Evolutionary conservation across 2,888 invertebrate genomes (phyloP), one percentile per base, ranked within the genome.

Genomic region (Panopea generosa): DNA sequence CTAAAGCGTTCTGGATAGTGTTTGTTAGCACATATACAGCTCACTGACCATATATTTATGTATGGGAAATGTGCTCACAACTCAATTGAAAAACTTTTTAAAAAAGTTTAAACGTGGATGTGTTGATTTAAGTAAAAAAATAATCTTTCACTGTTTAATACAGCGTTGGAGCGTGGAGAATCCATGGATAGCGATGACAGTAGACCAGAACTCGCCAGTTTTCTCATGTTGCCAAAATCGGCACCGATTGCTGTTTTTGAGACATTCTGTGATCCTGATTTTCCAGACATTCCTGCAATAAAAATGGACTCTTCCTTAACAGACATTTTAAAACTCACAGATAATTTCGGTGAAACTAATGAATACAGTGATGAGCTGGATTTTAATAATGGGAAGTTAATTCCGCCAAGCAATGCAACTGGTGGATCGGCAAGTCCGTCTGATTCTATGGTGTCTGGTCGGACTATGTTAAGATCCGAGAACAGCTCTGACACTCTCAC

Each of bases 201-300:
- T 33, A 78, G 79, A 24, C 70, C 77, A 29, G 87, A 88, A 53
- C 73, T 87, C 40, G 79, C 78, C 29, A 77, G 76, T 56, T 89
- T 82, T 66, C 69, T 89, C 49, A 74, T 70, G 22, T 84, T 89
- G 11, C 87, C 89, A 7, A 91, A 89, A 67, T 85, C 91, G 47
- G 92, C 92, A 24, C 92, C 92, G n/a, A 92, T 92, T 4, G 92
- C 92, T 1, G 91, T 91, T 1, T 92, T 91, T 73, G 92, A 92
- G 69, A 92, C 92, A 1, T 83, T 92, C 18, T 86, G 88, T 57
- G 92, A 92, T 26, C 79, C 82, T 1, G 86, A 86, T 27, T 60
- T 59, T 14, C 70, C 75, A 22, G 84, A 83, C 49, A 83, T 88
- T 26, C 89, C 89, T 43, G 78, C 87, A 74, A 90, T 90, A 62